Percentiles rank a stretch among this genome's conserved stretches.
Evolutionary conservation across 2,888 invertebrate species (phyloP).

Genomic region (Drosophila borborema): DNA sequence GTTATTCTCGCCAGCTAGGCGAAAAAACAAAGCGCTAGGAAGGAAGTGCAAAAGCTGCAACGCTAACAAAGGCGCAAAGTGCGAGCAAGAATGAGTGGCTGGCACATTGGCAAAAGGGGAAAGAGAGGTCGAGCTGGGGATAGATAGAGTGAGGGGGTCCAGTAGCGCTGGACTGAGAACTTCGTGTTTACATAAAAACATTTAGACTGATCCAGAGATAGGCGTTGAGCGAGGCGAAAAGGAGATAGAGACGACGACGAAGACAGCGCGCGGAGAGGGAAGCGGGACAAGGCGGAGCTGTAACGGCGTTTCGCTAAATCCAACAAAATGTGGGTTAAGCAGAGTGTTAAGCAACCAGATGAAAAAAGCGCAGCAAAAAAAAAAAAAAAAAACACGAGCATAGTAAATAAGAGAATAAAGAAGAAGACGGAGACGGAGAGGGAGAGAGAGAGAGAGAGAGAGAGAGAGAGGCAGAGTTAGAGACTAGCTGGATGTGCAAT

Average conservation of each 20-base stretch:
- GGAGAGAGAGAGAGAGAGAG: too few relatives aligned
- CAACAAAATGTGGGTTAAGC: constrained; percentile 60
- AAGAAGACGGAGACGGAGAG: too few relatives aligned
- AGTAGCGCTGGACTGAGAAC: constrained; percentile 17
- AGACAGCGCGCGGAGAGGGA: not conserved
- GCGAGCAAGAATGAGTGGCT: constrained; percentile 27
- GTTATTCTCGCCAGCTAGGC: constrained; percentile 57
- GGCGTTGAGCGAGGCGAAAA: constrained; percentile 20
- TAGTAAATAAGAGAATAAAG: constrained; percentile 1
- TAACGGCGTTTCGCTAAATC: constrained; percentile 18
- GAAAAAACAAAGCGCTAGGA: constrained; percentile 66
- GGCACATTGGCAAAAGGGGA: not conserved
- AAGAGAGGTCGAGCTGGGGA: not conserved
- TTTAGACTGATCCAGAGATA: constrained; percentile 67
- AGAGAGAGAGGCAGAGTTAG: not conserved
- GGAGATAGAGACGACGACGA: not conserved
- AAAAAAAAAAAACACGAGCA: not conserved
- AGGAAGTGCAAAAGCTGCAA: constrained; percentile 75
- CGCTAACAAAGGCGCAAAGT: constrained; percentile 73
- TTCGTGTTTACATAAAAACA: constrained; percentile 74
- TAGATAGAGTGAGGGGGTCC: not conserved
- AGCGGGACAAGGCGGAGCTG: not conserved
- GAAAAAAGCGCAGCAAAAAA: constrained; percentile 15
- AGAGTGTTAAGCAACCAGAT: constrained; percentile 23
- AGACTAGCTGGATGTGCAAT: not conserved